Base-by-base conservation (phyloP, 2,888 invertebrate genomes). In the Lasioglossum marginatum region DNA sequence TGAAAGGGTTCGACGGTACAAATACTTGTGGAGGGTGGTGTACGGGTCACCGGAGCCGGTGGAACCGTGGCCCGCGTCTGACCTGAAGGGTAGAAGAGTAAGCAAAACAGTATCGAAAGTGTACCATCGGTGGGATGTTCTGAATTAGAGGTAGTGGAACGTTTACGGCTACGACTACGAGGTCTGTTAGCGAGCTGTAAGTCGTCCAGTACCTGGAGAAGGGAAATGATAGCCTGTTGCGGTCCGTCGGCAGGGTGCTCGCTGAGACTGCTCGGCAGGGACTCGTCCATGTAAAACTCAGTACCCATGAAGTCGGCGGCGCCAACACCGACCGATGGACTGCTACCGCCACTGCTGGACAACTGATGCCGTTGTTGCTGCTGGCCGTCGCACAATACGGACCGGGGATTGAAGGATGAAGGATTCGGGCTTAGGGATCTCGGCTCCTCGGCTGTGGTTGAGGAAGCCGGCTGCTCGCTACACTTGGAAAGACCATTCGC, bases 221-320 rank as follows among this genome's bases (percentile, higher is more conserved):
- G 94, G 91, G 94, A 94, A 92, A 95, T 94, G 92, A 95, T 93
- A 92, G 95, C 95, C 92, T 95, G 95, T 86, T 95, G 94, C 81
- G 94, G 95, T 92, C 94, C 93, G 92, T 96, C 96, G 95, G 95
- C 96, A 95, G 96, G 96, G 95, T 96, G 97, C 96, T 97, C 97
- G 93, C 97, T 97, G 95, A 97, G 97, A 95, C 98, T 98, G 93
- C 98, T 97, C 84, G 98, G 98, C 96, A 98, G 96, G 88, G 98
- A 98, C 95, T 98, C 98, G 94, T 98, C 98, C 95, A 98, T 97
- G 96, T 98, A 98, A 96, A 97, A 98, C 95, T 98, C 98, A 75
- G 98, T 97, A 94, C 97, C 97, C 93, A 97, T 96, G 95, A 98
- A 98, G 95, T 98, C 98, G 81, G 92, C 91, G 85, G 92, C 94